A percentile compares a stretch with the other conserved stretches of the same genome.
phyloP scores from a whole-genome alignment of 2,888 invertebrate species.

The Cataglyphis albicans region DNA sequence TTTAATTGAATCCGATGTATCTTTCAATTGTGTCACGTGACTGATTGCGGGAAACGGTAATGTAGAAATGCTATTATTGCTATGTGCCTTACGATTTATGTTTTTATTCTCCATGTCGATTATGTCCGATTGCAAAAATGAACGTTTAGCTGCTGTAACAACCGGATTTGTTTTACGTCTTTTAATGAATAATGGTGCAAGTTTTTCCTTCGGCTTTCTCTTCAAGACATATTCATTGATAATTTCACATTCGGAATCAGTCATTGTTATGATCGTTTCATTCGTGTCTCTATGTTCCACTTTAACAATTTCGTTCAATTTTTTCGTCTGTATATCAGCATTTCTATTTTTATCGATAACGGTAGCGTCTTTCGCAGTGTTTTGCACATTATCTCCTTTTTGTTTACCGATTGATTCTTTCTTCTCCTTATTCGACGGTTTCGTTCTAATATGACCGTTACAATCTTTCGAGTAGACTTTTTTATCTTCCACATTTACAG shows the following conservation, averaged over 20 bases:
- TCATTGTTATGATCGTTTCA: not conserved
- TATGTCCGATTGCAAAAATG: constrained; percentile 91
- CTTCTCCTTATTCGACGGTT: not conserved
- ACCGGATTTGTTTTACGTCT: constrained; percentile 87
- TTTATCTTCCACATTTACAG: constrained; percentile 17
- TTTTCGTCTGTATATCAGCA: not conserved
- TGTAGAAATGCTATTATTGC: constrained; percentile 32
- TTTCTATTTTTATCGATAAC: not conserved
- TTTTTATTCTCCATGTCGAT: constrained; percentile 89
- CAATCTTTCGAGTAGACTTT: not conserved
- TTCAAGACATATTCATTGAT: constrained; percentile 62
- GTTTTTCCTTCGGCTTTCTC: constrained; percentile 78
- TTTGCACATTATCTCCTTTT: not conserved
- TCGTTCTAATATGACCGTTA: not conserved
- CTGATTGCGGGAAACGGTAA: constrained; percentile 88
- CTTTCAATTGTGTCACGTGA: constrained; percentile 88
- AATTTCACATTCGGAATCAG: not conserved
- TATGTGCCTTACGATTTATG: constrained; percentile 86
- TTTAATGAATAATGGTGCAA: constrained; percentile 91
- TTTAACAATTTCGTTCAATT: not conserved
- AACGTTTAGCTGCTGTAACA: constrained; percentile 89
- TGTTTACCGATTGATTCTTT: not conserved
- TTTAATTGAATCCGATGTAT: not conserved
- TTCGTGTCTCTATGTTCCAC: not conserved
- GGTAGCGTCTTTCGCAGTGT: not conserved